phyloP scores from a whole-genome alignment of 2,113 vertebrate genomes.

The Gavialis gangeticus region DNA sequence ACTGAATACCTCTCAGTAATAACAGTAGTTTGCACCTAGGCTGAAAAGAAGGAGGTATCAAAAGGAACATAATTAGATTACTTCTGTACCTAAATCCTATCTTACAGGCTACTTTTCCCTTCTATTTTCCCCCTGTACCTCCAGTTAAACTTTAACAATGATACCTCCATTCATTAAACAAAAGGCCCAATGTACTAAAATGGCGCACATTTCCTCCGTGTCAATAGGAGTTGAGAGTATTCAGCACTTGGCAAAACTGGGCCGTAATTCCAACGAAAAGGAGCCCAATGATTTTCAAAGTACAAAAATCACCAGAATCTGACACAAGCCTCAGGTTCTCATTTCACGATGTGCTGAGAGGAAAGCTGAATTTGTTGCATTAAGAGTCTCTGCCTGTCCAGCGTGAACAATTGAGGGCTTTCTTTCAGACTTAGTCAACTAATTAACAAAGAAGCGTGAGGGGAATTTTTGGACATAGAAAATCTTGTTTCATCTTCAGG shows the following conservation, averaged over 20 bases:
- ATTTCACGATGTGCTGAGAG: background rate
- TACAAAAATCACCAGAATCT: background rate
- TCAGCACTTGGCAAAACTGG: background rate
- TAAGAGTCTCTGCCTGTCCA: background rate
- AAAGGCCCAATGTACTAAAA: background rate
- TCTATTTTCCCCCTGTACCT: background rate
- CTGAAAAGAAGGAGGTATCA: background rate
- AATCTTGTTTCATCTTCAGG: slow-evolving; percentile 7
- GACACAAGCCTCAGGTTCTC: background rate
- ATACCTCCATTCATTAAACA: background rate
- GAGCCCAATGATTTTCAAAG: background rate
- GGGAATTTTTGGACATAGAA: slow-evolving; percentile 43
- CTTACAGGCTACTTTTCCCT: background rate
- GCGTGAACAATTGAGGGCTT: background rate
- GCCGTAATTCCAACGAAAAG: background rate
- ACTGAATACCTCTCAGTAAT: background rate
- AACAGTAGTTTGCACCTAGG: background rate
- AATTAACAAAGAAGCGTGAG: slow-evolving; percentile 23
- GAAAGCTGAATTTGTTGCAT: slow-evolving; percentile 12
- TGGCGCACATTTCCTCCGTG: background rate
- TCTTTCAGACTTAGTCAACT: background rate
- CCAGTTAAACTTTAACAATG: background rate
- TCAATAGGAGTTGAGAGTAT: background rate
- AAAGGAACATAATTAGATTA: background rate
- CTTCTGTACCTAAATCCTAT: background rate